Conservation (phyloP, 2,888 invertebrate genomes). For the Plusia festucae region DNA sequence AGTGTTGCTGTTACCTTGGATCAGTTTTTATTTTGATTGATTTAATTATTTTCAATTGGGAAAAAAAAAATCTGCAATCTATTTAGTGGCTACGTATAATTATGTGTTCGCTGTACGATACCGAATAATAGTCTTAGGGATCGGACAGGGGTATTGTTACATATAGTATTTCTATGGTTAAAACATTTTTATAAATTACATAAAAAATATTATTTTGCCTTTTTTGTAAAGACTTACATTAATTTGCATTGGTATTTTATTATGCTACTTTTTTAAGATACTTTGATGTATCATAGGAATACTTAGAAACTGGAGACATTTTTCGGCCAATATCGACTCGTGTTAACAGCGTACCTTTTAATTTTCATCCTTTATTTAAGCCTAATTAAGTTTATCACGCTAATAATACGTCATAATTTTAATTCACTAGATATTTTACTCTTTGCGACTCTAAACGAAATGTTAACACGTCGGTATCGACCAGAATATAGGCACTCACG, state of each 20-base stretch:
- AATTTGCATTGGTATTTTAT: slow-evolving; percentile 42
- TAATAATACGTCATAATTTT: not conserved
- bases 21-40: no score
- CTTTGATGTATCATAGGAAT: not conserved
- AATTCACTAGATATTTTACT: not conserved
- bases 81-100: no score
- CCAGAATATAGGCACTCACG: not conserved
- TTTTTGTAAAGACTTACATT: slow-evolving; percentile 17
- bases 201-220: no score
- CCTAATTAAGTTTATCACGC: not conserved
- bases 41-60: no score
- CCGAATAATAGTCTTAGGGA: no score
- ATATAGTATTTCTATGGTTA: no score
- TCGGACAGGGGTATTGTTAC: no score
- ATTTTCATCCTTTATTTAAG: not conserved
- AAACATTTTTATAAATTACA: not conserved
- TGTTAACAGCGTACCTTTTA: not conserved
- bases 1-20: no score
- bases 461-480: not conserved
- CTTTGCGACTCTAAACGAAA: not conserved
- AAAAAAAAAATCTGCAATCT: no score
- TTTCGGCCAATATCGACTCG: not conserved
- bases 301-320: not conserved
- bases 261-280: slow-evolving; percentile 17
- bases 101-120: no score